Evolutionary conservation across 2,888 invertebrate genomes (phyloP).

Genomic region (Drosophila mercatorum): DNA sequence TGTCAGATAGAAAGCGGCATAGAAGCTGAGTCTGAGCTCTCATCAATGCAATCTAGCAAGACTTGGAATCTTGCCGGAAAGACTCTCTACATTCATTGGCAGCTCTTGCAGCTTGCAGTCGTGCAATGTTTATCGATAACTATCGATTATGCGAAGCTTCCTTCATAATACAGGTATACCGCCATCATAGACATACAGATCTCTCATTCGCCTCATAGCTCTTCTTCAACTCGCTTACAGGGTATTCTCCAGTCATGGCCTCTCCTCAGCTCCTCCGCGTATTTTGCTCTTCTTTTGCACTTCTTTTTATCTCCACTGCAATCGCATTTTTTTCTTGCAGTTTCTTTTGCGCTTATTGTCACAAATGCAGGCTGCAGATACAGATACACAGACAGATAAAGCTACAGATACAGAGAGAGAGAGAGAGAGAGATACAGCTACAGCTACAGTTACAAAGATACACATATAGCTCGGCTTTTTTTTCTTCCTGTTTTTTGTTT

Average conservation of each 20-base stretch:
- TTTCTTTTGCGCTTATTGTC: constrained; percentile 64
- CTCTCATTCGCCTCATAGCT: no score
- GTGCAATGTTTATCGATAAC: not conserved
- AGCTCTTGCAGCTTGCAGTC: not conserved
- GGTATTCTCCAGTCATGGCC: not conserved
- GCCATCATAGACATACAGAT: not conserved
- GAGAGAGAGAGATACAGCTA: constrained; percentile 2
- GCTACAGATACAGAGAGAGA: constrained; percentile 17
- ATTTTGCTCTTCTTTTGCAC: constrained; percentile 9
- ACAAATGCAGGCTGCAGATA: constrained; percentile 49
- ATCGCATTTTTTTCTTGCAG: constrained; percentile 33
- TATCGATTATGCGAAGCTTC: not conserved
- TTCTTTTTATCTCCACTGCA: constrained; percentile 28
- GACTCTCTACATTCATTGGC: no score
- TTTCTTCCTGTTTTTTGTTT: constrained; percentile 1
- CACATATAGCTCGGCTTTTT: not conserved
- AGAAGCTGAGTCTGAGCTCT: no score
- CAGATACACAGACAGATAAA: constrained; percentile 32
- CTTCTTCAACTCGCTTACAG: not conserved
- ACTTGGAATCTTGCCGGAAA: not conserved
- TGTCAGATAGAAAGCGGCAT: no score
- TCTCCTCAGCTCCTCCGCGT: not conserved
- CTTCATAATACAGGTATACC: not conserved
- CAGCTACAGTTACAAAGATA: constrained; percentile 20
- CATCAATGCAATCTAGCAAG: not conserved